phyloP scores from a whole-genome alignment of 2,113 vertebrate genomes.

The Archilochus colubris region DNA sequence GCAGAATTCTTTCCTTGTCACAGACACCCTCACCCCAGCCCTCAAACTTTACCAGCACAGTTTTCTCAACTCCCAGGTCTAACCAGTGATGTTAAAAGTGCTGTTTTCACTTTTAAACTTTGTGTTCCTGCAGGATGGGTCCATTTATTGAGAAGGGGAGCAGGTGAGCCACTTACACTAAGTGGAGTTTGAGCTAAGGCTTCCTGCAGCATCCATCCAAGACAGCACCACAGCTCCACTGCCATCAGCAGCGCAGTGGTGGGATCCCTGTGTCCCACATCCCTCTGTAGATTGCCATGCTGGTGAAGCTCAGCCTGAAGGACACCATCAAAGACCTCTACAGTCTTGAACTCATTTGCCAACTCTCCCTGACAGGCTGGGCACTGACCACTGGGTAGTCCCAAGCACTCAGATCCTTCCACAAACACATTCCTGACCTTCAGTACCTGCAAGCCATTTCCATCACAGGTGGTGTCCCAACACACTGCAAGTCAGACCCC shows the following conservation, averaged over 20 bases:
- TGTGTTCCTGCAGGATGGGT: background rate
- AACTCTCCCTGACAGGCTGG: background rate
- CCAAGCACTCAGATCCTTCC: background rate
- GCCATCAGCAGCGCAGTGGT: background rate
- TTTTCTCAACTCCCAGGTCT: background rate
- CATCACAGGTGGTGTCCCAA: background rate
- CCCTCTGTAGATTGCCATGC: background rate
- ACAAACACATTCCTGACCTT: background rate
- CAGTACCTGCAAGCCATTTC: background rate
- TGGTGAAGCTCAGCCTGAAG: background rate
- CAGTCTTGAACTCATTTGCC: background rate
- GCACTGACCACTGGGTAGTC: background rate
- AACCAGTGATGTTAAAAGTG: background rate
- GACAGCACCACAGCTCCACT: background rate
- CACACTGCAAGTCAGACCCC: background rate
- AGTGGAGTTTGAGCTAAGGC: background rate
- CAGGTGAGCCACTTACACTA: background rate
- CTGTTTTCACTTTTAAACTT: background rate
- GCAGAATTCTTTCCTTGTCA: background rate
- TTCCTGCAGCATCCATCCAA: background rate
- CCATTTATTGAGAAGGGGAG: background rate
- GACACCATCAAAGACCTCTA: background rate
- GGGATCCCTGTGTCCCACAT: rapidly evolving
- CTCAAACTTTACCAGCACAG: background rate
- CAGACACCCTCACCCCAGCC: background rate